phyloP scores from a whole-genome alignment of 2,797 vertebrate species.

The Pteronotus mesoamericanus region DNA sequence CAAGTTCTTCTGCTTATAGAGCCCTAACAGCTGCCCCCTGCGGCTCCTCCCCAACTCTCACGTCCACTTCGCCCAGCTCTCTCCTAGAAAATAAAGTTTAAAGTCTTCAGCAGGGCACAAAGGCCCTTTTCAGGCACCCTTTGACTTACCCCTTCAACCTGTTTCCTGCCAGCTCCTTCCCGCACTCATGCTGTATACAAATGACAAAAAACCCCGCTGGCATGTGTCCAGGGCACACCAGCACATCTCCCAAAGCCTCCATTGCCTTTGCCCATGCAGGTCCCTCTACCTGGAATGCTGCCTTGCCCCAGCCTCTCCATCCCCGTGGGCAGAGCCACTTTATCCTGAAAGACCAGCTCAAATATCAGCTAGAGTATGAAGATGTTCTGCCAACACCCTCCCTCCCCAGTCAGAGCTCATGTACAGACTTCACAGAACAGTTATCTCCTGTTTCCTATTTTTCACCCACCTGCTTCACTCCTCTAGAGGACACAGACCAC shows the following conservation, averaged over 20 bases:
- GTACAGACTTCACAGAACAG: neutral
- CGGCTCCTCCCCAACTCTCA: neutral
- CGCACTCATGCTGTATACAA: neutral
- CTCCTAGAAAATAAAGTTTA: neutral
- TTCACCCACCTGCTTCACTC: neutral
- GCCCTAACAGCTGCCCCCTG: neutral
- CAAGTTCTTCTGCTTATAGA: neutral
- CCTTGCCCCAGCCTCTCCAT: neutral
- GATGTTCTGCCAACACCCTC: neutral
- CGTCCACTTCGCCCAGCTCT: neutral
- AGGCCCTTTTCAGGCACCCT: neutral
- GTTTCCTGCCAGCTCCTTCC: constrained; percentile 19
- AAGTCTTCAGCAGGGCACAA: neutral
- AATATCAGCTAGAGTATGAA: neutral
- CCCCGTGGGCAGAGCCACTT: neutral
- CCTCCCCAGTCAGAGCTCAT: neutral
- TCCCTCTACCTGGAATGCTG: neutral
- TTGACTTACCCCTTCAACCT: neutral
- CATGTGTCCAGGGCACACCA: neutral
- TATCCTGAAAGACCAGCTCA: neutral
- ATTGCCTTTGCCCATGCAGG: neutral
- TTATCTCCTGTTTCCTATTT: neutral
- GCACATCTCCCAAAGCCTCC: neutral
- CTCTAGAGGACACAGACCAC: neutral
- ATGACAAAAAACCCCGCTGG: neutral